phyloP scores from a whole-genome alignment of 2,113 vertebrate genomes.

The Tichodroma muraria region DNA sequence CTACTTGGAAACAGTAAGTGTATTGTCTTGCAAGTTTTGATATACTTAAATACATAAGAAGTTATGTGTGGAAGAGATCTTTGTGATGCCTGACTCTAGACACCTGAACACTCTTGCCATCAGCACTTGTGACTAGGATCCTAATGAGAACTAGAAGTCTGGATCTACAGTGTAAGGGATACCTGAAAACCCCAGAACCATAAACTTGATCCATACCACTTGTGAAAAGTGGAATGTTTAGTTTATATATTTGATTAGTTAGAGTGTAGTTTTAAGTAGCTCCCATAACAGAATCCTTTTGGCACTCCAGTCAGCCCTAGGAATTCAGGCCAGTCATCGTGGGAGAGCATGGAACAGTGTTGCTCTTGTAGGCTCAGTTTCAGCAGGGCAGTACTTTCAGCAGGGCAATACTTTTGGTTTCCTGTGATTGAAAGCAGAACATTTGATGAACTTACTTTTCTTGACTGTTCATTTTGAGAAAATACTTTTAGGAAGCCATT shows the following conservation, averaged over 20 bases:
- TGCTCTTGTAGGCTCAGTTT: not conserved
- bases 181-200: not conserved
- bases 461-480: not conserved
- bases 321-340: not conserved
- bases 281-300: not conserved
- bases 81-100: not conserved
- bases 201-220: not conserved
- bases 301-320: not conserved
- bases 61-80: not conserved
- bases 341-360: not conserved
- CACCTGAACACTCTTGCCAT: not conserved
- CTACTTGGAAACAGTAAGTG: slow-evolving; percentile 89
- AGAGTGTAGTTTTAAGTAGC: not conserved
- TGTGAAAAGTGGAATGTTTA: not conserved
- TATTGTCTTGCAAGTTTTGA: not conserved
- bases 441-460: not conserved
- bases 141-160: not conserved
- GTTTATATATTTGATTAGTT: not conserved
- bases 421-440: not conserved
- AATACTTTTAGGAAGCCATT: not conserved
- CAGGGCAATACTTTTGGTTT: not conserved
- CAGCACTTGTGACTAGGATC: not conserved
- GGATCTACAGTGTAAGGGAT: not conserved
- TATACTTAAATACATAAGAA: not conserved
- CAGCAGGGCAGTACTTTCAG: not conserved